Conservation (phyloP, 2,113 vertebrate genomes). For the Ariopsis seemanni region DNA sequence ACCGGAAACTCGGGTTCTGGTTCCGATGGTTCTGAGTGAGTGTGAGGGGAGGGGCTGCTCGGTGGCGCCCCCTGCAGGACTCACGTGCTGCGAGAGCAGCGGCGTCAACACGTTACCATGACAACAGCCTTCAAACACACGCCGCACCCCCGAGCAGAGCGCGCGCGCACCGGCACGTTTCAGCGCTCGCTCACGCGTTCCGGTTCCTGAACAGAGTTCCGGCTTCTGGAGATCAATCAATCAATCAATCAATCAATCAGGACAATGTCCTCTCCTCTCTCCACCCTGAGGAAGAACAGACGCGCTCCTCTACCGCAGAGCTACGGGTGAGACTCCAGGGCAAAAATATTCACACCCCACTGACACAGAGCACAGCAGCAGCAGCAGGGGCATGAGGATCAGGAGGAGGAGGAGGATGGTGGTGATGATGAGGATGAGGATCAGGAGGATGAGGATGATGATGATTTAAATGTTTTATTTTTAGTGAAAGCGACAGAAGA, state of each 20-base stretch:
- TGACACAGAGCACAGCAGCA: neutral
- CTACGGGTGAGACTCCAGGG: conserved; percentile 51
- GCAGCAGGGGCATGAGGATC: no score
- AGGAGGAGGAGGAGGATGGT: no score
- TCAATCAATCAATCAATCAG: neutral
- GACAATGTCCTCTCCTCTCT: conserved; percentile 71
- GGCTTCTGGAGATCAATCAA: no score
- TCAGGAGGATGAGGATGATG: no score
- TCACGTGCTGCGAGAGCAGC: neutral
- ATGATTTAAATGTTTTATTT: no score
- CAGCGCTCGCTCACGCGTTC: no score
- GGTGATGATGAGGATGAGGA: no score
- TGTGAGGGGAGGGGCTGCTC: neutral
- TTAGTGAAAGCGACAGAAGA: conserved; percentile 18
- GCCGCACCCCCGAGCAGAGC: neutral
- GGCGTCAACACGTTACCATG: conserved; percentile 11
- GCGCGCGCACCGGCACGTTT: neutral
- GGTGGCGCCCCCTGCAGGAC: conserved; percentile 4
- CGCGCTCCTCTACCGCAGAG: conserved; percentile 58
- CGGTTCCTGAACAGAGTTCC: no score
- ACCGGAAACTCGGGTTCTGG: no score
- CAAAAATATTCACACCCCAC: conserved; percentile 2
- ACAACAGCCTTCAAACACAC: conserved; percentile 45
- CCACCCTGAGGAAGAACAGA: conserved; percentile 69
- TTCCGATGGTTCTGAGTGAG: neutral